These are phyloP conservation scores for Haliclystus octoradiatus DNA, from an alignment of 30 jellyfish, hydroid and myxozoan genomes.

Conservation along the genomic window DNA sequence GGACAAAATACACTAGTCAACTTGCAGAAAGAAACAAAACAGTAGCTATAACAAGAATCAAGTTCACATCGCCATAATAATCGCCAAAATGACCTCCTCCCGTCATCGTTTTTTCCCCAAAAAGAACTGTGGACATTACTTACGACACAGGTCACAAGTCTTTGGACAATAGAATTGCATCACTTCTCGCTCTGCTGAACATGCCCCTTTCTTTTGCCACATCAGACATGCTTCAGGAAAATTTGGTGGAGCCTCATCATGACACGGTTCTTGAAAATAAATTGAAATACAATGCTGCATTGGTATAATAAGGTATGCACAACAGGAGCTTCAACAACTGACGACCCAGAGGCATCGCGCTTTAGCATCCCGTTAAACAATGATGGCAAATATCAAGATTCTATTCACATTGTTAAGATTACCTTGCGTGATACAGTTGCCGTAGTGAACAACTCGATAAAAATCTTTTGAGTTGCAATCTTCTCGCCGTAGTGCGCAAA, in stretches of 20 bases:
- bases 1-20: no score
- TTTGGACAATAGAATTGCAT: slow-evolving; percentile 43
- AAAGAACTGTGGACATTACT: background rate
- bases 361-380: background rate
- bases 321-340: no score
- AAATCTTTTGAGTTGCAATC: slow-evolving; percentile 29
- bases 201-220: slow-evolving; percentile 6
- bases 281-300: no score
- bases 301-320: no score
- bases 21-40: background rate
- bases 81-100: background rate
- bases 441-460: slow-evolving; percentile 30
- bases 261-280: no score
- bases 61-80: background rate
- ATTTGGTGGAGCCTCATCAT: slow-evolving; percentile 9
- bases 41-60: background rate
- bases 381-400: background rate
- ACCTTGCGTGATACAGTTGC: slow-evolving; percentile 50
- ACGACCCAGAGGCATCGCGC: background rate
- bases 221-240: slow-evolving; percentile 7
- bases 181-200: slow-evolving; percentile 6
- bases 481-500: slow-evolving; percentile 24
- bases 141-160: slow-evolving; percentile 43
- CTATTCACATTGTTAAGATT: background rate
- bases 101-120: background rate